Evolutionary conservation across 2,113 vertebrate species (phyloP).

Genomic region (Nibea albiflora): DNA sequence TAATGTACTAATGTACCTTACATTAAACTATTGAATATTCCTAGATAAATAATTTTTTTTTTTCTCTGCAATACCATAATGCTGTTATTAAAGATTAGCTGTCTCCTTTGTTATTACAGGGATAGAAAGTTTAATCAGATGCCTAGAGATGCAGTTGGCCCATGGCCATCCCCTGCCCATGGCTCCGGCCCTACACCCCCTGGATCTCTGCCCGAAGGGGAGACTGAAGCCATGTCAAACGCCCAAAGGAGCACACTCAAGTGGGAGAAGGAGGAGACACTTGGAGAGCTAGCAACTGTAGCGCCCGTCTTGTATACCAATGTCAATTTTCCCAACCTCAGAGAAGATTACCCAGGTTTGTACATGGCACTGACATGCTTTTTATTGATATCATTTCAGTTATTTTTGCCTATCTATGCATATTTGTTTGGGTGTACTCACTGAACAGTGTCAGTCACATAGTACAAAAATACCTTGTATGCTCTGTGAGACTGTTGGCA

Average conservation of each 20-base stretch:
- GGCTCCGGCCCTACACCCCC: slow-evolving; percentile 75
- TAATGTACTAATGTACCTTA: slow-evolving; percentile 41
- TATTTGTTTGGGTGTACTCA: slow-evolving; percentile 16
- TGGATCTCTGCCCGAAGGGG: slow-evolving; percentile 87
- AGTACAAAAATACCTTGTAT: slow-evolving; percentile 15
- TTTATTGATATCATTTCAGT: neutral
- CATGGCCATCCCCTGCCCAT: slow-evolving; percentile 84
- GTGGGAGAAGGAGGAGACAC: slow-evolving; percentile 98
- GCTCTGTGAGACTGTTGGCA: slow-evolving; percentile 36
- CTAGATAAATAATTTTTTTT: neutral
- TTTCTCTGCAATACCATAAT: neutral
- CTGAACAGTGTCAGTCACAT: neutral
- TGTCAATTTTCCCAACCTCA: slow-evolving; percentile 95
- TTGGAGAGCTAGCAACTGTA: slow-evolving; percentile 96
- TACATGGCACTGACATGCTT: neutral
- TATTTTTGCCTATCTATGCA: neutral
- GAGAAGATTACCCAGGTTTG: slow-evolving; percentile 96
- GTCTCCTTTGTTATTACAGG: slow-evolving; percentile 77
- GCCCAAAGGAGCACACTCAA: slow-evolving; percentile 96
- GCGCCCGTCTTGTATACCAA: slow-evolving; percentile 98
- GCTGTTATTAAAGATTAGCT: neutral
- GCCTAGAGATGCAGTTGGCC: slow-evolving; percentile 85
- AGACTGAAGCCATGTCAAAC: slow-evolving; percentile 94
- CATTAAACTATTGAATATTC: neutral
- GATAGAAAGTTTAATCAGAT: slow-evolving; percentile 92